Percentiles rank a stretch among this genome's conserved stretches.
Conservation (phyloP, 2,797 vertebrate genomes). For the Vespertilio murinus region DNA sequence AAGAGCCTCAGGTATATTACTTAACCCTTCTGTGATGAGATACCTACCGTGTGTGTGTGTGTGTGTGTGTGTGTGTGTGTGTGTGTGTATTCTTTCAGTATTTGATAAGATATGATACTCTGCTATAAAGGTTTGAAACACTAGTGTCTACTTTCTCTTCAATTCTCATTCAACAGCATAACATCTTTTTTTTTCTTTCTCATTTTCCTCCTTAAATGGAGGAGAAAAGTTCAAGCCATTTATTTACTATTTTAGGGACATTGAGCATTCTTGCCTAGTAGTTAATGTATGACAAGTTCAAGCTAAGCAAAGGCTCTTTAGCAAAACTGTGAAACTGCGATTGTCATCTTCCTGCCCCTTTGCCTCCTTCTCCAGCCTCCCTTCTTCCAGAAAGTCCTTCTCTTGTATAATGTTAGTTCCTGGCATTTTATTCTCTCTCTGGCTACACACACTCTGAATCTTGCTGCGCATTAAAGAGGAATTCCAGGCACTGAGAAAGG, state of each 20-base stretch:
- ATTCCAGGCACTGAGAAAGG: background rate
- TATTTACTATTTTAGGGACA: background rate
- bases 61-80: background rate
- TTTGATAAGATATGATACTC: background rate
- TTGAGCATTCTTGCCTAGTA: background rate
- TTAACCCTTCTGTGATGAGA: background rate
- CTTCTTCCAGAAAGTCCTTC: slow-evolving; percentile 37
- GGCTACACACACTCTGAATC: background rate
- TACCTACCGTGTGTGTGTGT: background rate
- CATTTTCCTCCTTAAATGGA: background rate
- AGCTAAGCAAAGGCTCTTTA: background rate
- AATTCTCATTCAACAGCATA: background rate
- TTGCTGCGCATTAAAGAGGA: background rate
- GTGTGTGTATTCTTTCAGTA: background rate
- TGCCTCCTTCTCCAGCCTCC: background rate
- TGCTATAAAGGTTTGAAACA: background rate
- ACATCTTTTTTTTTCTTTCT: background rate
- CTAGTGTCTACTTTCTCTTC: background rate
- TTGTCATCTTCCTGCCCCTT: background rate
- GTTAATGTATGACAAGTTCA: background rate
- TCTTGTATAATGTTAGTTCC: background rate
- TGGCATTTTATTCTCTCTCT: background rate
- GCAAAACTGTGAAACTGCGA: background rate
- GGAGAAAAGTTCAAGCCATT: background rate
- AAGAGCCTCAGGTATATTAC: background rate